Percentiles rank a stretch among this genome's conserved stretches.
Evolutionary conservation across 1,140 invertebrate species (phyloP).

Genomic region (Cydia pomonella): DNA sequence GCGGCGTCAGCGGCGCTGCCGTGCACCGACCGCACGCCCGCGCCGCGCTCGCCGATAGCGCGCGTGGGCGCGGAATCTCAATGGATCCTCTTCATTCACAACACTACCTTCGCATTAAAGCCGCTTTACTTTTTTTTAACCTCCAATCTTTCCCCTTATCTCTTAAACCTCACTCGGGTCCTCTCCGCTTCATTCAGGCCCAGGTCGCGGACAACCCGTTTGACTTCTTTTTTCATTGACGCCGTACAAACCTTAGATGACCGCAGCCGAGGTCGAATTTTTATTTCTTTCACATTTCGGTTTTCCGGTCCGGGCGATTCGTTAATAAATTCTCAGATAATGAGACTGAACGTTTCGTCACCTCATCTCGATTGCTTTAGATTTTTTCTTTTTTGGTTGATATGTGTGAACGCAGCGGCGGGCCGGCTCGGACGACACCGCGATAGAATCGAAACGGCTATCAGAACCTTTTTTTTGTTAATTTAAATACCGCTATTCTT

Average conservation of each 20-base stretch:
- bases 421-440: constrained; percentile 55
- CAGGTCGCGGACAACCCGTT: constrained; percentile 70
- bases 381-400: constrained; percentile 70
- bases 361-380: constrained; percentile 77
- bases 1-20: constrained; percentile 41
- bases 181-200: constrained; percentile 77
- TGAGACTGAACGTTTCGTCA: constrained; percentile 80
- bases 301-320: constrained; percentile 78
- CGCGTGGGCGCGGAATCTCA: constrained; percentile 73
- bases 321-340: constrained; percentile 81
- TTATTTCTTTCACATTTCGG: constrained; percentile 80
- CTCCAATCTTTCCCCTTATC: constrained; percentile 78
- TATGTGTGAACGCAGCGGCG: constrained; percentile 73
- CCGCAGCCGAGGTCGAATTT: constrained; percentile 78
- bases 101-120: constrained; percentile 76
- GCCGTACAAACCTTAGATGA: constrained; percentile 75
- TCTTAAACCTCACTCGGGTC: constrained; percentile 68
- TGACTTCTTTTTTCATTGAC: constrained; percentile 78
- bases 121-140: constrained; percentile 73
- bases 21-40: constrained; percentile 45
- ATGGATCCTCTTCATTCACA: constrained; percentile 78
- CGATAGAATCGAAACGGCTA: constrained; percentile 72
- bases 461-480: constrained; percentile 70
- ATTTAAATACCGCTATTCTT: constrained; percentile 77
- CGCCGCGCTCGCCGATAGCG: constrained; percentile 46